A percentile compares a stretch with the other conserved stretches of the same genome.
These are phyloP conservation scores for Notamacropus eugenii DNA, from an alignment of 2,797 vertebrate species.

Conservation along the genomic window DNA sequence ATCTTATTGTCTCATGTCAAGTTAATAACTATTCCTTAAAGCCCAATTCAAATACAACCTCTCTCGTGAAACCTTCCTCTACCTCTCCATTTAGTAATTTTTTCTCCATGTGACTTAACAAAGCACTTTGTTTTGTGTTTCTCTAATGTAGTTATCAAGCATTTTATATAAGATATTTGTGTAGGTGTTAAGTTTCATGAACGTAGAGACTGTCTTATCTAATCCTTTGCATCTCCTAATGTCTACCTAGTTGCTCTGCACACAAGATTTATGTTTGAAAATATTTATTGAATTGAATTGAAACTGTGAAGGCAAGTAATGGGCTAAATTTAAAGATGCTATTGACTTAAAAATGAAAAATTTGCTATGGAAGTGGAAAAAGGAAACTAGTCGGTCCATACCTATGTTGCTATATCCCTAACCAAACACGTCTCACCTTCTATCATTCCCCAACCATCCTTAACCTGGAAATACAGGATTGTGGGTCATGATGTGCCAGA, in stretches of 20 bases:
- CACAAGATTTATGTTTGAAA: constrained; percentile 14
- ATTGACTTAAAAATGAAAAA: background rate
- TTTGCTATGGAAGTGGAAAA: background rate
- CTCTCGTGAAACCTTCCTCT: background rate
- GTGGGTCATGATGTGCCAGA: background rate
- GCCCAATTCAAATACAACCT: background rate
- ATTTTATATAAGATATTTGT: background rate
- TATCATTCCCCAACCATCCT: background rate
- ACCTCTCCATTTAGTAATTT: background rate
- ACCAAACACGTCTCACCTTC: constrained; percentile 9
- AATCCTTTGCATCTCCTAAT: background rate
- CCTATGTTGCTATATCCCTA: constrained; percentile 1
- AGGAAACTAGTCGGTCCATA: background rate
- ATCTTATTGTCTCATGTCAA: background rate
- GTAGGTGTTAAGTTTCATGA: background rate
- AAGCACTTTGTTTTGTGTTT: background rate
- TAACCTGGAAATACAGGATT: background rate
- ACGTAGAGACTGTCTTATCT: background rate
- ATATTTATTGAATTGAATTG: constrained; percentile 38
- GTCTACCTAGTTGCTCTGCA: background rate
- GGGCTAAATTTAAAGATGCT: constrained; percentile 33
- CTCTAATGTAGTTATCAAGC: background rate
- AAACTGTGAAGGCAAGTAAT: background rate
- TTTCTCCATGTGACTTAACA: background rate
- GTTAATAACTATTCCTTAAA: background rate